phyloP scores from a whole-genome alignment of 2,113 vertebrate species.

The Ceuthmochares aereus region DNA sequence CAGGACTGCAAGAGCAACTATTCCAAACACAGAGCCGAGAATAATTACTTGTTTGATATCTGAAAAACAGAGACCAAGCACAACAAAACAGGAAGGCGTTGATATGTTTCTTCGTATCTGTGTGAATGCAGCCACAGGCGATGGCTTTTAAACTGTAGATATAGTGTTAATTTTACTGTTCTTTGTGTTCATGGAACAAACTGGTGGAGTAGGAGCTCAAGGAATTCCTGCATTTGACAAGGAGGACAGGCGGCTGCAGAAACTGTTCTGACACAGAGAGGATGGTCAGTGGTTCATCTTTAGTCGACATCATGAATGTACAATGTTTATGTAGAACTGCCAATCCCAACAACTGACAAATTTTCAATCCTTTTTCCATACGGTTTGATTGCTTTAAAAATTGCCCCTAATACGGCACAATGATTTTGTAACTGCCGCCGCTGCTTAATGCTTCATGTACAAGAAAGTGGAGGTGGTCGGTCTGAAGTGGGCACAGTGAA shows the following conservation, averaged over 20 bases:
- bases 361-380: background rate
- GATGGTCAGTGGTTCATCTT: background rate
- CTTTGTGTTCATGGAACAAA: background rate
- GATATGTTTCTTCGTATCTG: background rate
- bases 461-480: background rate
- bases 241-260: background rate
- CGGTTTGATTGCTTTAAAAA: background rate
- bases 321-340: background rate
- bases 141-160: rapidly evolving
- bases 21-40: conserved; percentile 37
- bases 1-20: background rate
- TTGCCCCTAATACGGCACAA: background rate
- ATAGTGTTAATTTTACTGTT: background rate
- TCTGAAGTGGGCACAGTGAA: background rate
- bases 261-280: background rate
- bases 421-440: background rate
- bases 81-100: background rate
- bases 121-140: background rate
- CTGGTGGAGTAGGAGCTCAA: background rate
- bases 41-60: conserved; percentile 34
- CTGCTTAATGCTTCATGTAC: background rate
- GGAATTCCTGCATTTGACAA: background rate
- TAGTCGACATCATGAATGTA: background rate
- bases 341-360: background rate
- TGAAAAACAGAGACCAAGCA: conserved; percentile 23